A percentile compares a stretch with the other conserved stretches of the same genome.
Conservation (phyloP, 2,888 invertebrate species). For the Parelbella ahira region DNA sequence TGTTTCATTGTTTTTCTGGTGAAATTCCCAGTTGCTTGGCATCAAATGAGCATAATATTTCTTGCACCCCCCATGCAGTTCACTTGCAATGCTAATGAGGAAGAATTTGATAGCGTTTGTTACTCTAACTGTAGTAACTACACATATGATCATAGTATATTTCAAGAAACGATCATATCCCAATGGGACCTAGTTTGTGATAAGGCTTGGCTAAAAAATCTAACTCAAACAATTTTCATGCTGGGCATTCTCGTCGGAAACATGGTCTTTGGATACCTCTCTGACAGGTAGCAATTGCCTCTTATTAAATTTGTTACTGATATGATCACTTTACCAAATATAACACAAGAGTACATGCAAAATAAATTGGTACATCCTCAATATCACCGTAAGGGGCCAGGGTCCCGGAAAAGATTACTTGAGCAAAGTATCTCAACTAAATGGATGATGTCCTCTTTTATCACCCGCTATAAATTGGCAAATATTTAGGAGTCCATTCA, state of each 20-base stretch:
- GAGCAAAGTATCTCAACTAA: conserved; percentile 33
- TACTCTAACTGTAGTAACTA: conserved; percentile 76
- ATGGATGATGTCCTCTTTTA: neutral
- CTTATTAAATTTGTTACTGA: conserved; percentile 4
- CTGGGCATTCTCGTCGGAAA: conserved; percentile 88
- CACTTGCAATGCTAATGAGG: conserved; percentile 59
- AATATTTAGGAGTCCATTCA: too few relatives aligned
- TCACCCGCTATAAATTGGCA: neutral
- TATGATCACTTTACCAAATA: conserved; percentile 1
- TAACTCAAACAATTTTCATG: conserved; percentile 90
- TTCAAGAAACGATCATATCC: conserved; percentile 86
- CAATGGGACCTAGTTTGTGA: conserved; percentile 89
- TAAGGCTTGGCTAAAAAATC: conserved; percentile 82
- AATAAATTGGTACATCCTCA: conserved; percentile 63
- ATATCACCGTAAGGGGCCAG: conserved; percentile 32
- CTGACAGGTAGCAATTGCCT: conserved; percentile 82
- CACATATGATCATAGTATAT: conserved; percentile 83
- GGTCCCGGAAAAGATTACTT: conserved; percentile 58
- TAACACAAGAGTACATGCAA: conserved; percentile 24
- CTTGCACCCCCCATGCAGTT: conserved; percentile 84
- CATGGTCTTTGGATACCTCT: conserved; percentile 85
- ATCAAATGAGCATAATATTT: conserved; percentile 89
- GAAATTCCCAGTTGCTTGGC: conserved; percentile 91
- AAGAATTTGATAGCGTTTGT: conserved; percentile 72
- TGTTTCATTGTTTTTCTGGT: conserved; percentile 85